Percentiles rank a stretch among this genome's conserved stretches.
Conservation (phyloP, 2,113 vertebrate genomes). For the Catharus bicknelli region DNA sequence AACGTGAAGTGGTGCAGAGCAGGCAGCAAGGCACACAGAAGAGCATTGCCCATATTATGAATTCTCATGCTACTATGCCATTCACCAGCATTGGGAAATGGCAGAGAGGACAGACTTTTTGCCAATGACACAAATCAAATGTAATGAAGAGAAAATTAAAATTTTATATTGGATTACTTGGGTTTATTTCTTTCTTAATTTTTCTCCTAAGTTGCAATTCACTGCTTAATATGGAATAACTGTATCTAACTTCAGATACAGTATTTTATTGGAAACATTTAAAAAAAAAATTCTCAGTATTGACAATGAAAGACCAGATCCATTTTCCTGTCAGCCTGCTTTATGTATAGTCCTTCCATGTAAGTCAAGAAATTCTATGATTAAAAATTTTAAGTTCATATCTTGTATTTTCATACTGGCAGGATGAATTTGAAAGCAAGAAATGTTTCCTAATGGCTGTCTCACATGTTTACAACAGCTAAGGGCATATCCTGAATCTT, state of each 20-base stretch:
- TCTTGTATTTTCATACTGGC: neutral
- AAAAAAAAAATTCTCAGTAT: neutral
- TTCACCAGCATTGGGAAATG: neutral
- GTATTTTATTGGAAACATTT: neutral
- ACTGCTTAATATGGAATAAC: neutral
- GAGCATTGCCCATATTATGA: rapidly evolving
- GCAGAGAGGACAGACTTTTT: neutral
- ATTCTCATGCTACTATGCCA: neutral
- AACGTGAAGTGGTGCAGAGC: rapidly evolving
- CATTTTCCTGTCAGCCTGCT: neutral
- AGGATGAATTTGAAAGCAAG: slow-evolving; percentile 17
- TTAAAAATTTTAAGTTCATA: neutral
- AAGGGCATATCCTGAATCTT: neutral
- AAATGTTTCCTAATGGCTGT: neutral
- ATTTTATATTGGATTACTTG: neutral
- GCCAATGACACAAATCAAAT: neutral
- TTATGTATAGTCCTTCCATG: neutral
- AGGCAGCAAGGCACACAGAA: neutral
- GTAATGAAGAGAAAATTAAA: neutral
- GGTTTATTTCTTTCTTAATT: neutral
- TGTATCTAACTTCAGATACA: neutral
- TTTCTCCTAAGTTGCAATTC: neutral
- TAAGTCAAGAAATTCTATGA: neutral
- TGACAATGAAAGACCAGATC: neutral
- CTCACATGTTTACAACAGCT: neutral